Base-by-base conservation (phyloP, 2,888 invertebrate genomes). In the Trichacis sp. region DNA sequence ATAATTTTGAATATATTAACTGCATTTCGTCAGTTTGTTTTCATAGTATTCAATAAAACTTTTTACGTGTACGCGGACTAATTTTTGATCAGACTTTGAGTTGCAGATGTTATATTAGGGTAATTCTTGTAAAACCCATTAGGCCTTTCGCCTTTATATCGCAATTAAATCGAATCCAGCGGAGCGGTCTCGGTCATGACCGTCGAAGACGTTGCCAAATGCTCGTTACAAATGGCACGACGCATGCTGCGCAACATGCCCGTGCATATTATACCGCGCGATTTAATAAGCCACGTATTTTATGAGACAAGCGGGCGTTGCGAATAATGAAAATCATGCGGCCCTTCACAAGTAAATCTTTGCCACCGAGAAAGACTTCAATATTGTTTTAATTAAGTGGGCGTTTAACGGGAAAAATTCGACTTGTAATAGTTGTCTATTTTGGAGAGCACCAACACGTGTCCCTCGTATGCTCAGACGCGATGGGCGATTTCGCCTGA, bases 401-500 rank as follows among this genome's bases (percentile, higher is more conserved):
- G 82, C 80, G 77, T 80, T 78, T 80, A 77, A 77, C 64, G 68
- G 74, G 76, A 76, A 77, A 77, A 74, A 73, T 55, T 30, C 42
- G 15, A 47, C 46, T 40, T 19, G 53, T 42, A 17, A 19, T 62
- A 47, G 33, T 69, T 65, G 69, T 77, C 78, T 81, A 80, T 81
- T 80, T 79, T 73, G 72, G 77, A 79, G 76, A 62, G 71, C 72
- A 69, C 66, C 70, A 74, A 79, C 83, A 84, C 81, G 78, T 84
- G 83, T 80, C 81, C 71, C 80, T 83, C 83, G 82, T 81, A 82
- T 83, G 83, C 79, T 82, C 83, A 84, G 83, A 84, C 83, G 83
- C 77, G 76, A 84, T 83, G 83, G 79, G 80, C 83, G 83, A 84
- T 84, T 84, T 84, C 82, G 77, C 76, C 76, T 84, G 83, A 84